Evolutionary conservation across 2,888 invertebrate species (phyloP), one percentile per base, ranked within the genome.

Genomic region (Arenicola marina): DNA sequence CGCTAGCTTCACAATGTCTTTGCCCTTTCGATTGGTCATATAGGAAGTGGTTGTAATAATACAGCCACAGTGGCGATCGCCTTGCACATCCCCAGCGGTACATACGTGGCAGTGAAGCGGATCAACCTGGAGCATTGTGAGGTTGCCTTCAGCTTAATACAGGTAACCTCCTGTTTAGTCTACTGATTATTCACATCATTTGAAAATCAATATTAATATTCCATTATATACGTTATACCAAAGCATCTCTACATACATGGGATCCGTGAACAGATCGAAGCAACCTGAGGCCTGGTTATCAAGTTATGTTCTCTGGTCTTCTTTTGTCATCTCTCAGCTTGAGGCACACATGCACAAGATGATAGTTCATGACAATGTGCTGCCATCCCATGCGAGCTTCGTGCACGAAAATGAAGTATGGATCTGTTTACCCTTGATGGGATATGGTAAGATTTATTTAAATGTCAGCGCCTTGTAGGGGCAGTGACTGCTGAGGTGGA

Each of bases 391-490:
- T 69, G 89, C 89, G 38, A 88, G 91, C 2, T 94, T 93, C 83
- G 90, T 93, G 1, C 87, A 87, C 62, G 89, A 89, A n/a, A 87
- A 87, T 61, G 90, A 92, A 79, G 86, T 94, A 43, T 91, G 90
- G 83, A 88, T 92, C 3, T 88, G 93, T 26, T 89, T 90, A 70
- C 93, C 93, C 0, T 85, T 92, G 7, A 91, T 93, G 91, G 89
- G 89, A 31, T 92, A 89, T 78, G 83, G 48, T 48, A 48, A 48
- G 48, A 7, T n/a, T n/a, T 24, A 7, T 11, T 11, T 38, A 38
- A 15, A 11, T 38, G 18, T 38, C 38, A n/a, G n/a, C n/a, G n/a
- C n/a, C n/a, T n/a, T n/a, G n/a, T n/a, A n/a, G n/a, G n/a, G n/a
- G n/a, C n/a, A n/a, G n/a, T n/a, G n/a, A n/a, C n/a, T n/a, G n/a